These are phyloP conservation scores for Belgica antarctica DNA, from an alignment of 2,888 invertebrate genomes.

Conservation along the genomic window DNA sequence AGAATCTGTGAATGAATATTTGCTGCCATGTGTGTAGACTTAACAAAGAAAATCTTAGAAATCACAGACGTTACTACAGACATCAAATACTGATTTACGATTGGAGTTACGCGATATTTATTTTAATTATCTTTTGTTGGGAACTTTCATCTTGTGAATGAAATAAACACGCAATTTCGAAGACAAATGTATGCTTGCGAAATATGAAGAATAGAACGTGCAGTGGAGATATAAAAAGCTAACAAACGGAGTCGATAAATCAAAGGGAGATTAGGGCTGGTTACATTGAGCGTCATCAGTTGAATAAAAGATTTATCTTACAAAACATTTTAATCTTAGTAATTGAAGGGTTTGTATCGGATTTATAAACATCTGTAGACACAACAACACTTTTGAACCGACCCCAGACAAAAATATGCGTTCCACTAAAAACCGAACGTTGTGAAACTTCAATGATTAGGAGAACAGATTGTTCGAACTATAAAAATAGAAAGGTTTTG, in stretches of 20 bases:
- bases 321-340: background rate
- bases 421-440: too few relatives aligned
- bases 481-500: too few relatives aligned
- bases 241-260: background rate
- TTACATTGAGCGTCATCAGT: too few relatives aligned
- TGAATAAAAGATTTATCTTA: background rate
- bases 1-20: constrained; percentile 14
- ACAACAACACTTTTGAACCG: too few relatives aligned
- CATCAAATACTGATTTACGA: background rate
- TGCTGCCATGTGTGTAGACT: background rate
- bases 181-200: too few relatives aligned
- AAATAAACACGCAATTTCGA: background rate
- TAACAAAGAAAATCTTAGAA: background rate
- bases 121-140: background rate
- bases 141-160: background rate
- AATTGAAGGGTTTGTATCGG: too few relatives aligned
- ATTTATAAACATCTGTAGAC: too few relatives aligned
- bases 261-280: background rate
- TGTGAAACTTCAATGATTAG: too few relatives aligned
- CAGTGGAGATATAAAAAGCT: too few relatives aligned
- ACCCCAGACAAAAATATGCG: too few relatives aligned
- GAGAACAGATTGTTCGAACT: too few relatives aligned
- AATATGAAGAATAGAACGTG: too few relatives aligned
- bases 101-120: background rate
- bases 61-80: background rate